Conservation (phyloP, 2,888 invertebrate genomes). For the Nomada fucata region DNA sequence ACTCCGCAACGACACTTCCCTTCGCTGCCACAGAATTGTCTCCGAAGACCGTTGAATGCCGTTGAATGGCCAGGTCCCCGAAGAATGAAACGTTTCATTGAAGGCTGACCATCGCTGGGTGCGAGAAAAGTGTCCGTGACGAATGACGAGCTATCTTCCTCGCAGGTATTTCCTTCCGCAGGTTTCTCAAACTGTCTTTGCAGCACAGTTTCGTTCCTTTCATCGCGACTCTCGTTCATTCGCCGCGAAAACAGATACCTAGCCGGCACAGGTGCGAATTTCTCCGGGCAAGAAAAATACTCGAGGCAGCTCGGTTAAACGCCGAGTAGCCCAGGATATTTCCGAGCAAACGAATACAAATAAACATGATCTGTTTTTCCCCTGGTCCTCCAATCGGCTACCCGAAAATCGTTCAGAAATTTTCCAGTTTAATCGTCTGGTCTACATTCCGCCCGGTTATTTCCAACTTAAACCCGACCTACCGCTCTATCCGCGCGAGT, state of each 20-base stretch:
- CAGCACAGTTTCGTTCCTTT: slow-evolving; percentile 35
- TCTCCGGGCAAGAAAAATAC: not conserved
- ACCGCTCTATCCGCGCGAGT: not conserved
- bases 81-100: slow-evolving; percentile 60
- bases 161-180: slow-evolving; percentile 41
- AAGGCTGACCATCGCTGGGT: slow-evolving; percentile 38
- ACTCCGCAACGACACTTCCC: not conserved
- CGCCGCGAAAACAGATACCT: slow-evolving; percentile 68
- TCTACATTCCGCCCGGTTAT: slow-evolving; percentile 14
- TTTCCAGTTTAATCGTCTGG: slow-evolving; percentile 41
- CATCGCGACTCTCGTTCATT: slow-evolving; percentile 55
- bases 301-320: not conserved
- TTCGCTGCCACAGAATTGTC: not conserved
- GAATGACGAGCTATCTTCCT: slow-evolving; percentile 53
- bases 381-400: not conserved
- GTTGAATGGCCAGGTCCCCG: slow-evolving; percentile 27
- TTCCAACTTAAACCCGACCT: slow-evolving; percentile 13
- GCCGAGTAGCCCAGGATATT: not conserved
- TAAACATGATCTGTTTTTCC: not conserved
- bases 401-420: not conserved
- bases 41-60: not conserved
- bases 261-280: slow-evolving; percentile 64
- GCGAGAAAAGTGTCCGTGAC: slow-evolving; percentile 48
- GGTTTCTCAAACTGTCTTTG: slow-evolving; percentile 69
- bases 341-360: not conserved